Base-by-base conservation (phyloP, 2,113 vertebrate species). In the Silurus glanis region DNA sequence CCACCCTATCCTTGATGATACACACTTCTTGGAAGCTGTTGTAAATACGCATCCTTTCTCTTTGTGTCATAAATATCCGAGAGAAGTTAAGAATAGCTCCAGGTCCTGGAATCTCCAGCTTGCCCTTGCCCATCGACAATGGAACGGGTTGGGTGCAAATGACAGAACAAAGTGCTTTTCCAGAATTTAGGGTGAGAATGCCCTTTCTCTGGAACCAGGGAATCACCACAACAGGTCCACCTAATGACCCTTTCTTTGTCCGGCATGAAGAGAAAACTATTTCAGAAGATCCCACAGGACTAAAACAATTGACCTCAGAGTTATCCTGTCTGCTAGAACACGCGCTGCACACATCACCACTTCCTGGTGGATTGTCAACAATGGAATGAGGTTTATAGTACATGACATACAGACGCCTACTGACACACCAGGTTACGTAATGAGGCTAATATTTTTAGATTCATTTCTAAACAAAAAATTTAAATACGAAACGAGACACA, bases 191-290 rank as follows among this genome's bases (percentile, higher is more conserved):
- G 85, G 56, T 90, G 86, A 94, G 90, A 92, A 89, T 90, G 80
- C 81, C 86, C 86, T 93, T 94, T 92, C 94, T 92, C 90, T 91
- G 90, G 90, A 92, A 89, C 85, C 89, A 93, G 92, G 92, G 93
- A 94, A 92, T 91, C 91, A 90, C 90, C 89, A 89, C 90, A 92
- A 84, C 90, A 91, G 89, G 92, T 89, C 92, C 90, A 69, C 88
- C 87, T 55, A 25, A 76, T 66, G 85, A 75, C 89, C 89, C 86
- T 86, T 16, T 88, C 89, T 91, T 89, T 90, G 90, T 91, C 88
- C 76, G 85, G 37, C 79, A 85, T 71, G 84, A 72, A 92, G 89
- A 69, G 53, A 74, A 76, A 87, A 86, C 86, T 92, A 92, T 93
- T 93, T 92, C 56, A 71, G 82, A 37, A 80, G 37, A 55, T 91